These are phyloP conservation scores for Pseudomugil tenellus DNA, from an alignment of 2,797 vertebrate genomes.

Conservation along the genomic window DNA sequence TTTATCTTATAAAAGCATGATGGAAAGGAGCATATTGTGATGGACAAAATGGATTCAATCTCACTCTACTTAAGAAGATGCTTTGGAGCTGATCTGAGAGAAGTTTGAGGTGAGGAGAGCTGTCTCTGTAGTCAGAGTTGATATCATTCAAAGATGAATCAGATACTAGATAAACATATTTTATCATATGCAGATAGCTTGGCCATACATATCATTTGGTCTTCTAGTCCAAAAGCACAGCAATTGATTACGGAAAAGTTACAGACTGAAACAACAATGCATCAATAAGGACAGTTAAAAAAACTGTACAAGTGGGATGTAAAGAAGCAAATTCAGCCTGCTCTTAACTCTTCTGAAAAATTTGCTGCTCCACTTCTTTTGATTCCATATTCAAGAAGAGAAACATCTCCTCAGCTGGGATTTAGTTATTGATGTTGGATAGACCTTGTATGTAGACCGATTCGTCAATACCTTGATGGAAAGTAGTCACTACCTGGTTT, in stretches of 20 bases:
- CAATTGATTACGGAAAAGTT: constrained; percentile 28
- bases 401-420: background rate
- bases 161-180: background rate
- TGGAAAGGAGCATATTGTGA: constrained; percentile 26
- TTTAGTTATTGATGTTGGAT: background rate
- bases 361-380: constrained; percentile 6
- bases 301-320: constrained; percentile 13
- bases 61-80: constrained; percentile 1
- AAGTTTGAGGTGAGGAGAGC: background rate
- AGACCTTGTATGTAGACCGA: background rate
- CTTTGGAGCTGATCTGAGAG: constrained; percentile 13
- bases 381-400: constrained; percentile 11
- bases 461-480: constrained; percentile 6
- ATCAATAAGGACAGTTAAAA: constrained; percentile 37
- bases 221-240: constrained; percentile 29
- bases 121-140: background rate
- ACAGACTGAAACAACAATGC: constrained; percentile 37
- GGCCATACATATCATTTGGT: constrained; percentile 8
- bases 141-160: background rate
- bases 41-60: too few species aligned
- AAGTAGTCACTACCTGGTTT: constrained; percentile 18
- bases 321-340: constrained; percentile 6
- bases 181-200: background rate
- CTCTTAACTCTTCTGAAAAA: background rate
- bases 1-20: constrained; percentile 27